phyloP scores from a whole-genome alignment of 2,113 vertebrate genomes.

The Carassius auratus region DNA sequence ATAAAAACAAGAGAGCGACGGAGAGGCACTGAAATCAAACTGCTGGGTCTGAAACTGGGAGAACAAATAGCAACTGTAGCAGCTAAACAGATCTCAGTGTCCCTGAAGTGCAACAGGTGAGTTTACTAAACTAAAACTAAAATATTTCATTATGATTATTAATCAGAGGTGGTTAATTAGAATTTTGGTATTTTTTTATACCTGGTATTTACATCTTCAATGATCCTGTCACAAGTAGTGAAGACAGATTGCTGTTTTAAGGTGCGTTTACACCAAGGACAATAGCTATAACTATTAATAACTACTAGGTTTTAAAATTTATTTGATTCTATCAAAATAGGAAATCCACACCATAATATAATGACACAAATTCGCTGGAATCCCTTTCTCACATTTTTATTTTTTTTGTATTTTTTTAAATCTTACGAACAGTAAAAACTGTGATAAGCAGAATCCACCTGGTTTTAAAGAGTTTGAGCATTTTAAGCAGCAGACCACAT shows the following conservation, averaged over 20 bases:
- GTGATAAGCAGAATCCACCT: neutral
- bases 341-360: neutral
- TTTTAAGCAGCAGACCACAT: neutral
- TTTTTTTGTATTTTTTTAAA: too few species aligned
- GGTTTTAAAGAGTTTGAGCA: neutral
- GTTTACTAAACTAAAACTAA: neutral
- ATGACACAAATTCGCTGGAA: neutral
- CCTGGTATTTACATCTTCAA: neutral
- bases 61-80: constrained; percentile 76
- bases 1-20: constrained; percentile 70
- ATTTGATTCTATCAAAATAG: neutral
- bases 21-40: constrained; percentile 78
- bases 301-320: neutral
- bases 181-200: neutral
- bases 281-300: neutral
- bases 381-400: too few species aligned
- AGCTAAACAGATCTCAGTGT: constrained; percentile 72
- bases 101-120: constrained; percentile 79
- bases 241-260: neutral
- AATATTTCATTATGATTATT: constrained; percentile 8
- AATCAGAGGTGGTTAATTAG: neutral
- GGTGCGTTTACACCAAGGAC: neutral
- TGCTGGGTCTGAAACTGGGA: constrained; percentile 76
- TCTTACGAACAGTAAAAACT: too few species aligned
- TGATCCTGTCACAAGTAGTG: neutral